Conservation (phyloP, 2,888 invertebrate species). For the Rapana venosa region DNA sequence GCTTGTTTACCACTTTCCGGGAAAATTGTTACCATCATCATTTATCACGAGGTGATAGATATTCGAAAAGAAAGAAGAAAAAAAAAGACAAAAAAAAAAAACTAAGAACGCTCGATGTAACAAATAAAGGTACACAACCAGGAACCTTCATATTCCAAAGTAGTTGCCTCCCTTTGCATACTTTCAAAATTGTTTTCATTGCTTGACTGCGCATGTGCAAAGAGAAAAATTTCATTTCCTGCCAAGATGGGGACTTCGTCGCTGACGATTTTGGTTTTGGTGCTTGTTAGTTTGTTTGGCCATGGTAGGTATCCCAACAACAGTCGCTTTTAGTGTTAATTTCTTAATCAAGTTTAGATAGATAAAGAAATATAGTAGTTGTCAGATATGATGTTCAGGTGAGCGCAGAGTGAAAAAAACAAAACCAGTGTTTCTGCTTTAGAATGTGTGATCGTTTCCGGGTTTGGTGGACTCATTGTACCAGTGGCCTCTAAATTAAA, state of each 20-base stretch:
- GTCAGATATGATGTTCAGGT: background rate
- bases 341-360: background rate
- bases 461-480: background rate
- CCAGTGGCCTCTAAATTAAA: background rate
- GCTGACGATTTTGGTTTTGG: background rate
- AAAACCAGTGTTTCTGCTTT: background rate
- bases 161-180: background rate
- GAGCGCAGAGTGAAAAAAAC: background rate
- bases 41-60: no score
- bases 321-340: background rate
- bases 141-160: background rate
- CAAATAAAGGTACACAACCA: background rate
- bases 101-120: no score
- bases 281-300: slow-evolving; percentile 1
- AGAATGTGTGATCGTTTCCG: slow-evolving; percentile 3
- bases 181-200: background rate
- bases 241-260: slow-evolving; percentile 35
- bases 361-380: background rate
- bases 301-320: background rate
- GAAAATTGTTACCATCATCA: background rate
- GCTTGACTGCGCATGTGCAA: slow-evolving; percentile 42
- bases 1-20: background rate
- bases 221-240: slow-evolving; percentile 13
- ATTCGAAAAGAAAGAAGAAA: background rate
- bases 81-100: no score